Conservation (phyloP, 1,140 invertebrate species). For the Conus ventricosus region DNA sequence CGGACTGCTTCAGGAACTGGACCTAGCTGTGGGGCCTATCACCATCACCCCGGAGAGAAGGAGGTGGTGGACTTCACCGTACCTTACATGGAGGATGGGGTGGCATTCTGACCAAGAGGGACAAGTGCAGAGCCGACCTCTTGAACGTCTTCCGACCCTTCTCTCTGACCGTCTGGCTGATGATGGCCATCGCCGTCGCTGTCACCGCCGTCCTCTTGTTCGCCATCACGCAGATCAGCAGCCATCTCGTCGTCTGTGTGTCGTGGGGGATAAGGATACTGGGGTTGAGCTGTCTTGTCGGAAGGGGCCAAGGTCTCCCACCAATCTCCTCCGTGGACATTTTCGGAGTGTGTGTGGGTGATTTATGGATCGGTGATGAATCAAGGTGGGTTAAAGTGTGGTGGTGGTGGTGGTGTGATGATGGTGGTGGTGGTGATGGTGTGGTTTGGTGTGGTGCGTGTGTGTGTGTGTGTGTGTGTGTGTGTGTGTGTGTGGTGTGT, state of each 20-base stretch:
- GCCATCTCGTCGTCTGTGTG: neutral
- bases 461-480: too few species aligned
- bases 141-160: slow-evolving; percentile 28
- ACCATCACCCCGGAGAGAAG: slow-evolving; percentile 58
- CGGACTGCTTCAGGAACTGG: slow-evolving; percentile 50
- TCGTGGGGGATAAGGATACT: neutral
- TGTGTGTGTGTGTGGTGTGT: too few species aligned
- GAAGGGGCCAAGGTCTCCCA: neutral
- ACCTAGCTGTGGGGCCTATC: slow-evolving; percentile 58
- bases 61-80: slow-evolving; percentile 60
- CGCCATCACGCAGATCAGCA: neutral
- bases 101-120: slow-evolving; percentile 53
- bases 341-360: slow-evolving; percentile 15
- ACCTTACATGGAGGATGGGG: slow-evolving; percentile 58
- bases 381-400: slow-evolving; percentile 11
- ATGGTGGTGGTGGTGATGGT: too few species aligned
- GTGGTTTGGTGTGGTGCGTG: too few species aligned
- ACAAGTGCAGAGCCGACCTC: slow-evolving; percentile 30
- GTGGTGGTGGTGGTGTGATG: too few species aligned
- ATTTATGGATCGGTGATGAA: slow-evolving; percentile 12
- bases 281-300: neutral
- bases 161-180: neutral
- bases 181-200: neutral
- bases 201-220: slow-evolving; percentile 4
- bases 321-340: neutral